These are phyloP conservation scores for Chalcosyrphus nemorum DNA, from an alignment of 2,888 invertebrate species.

Conservation along the genomic window DNA sequence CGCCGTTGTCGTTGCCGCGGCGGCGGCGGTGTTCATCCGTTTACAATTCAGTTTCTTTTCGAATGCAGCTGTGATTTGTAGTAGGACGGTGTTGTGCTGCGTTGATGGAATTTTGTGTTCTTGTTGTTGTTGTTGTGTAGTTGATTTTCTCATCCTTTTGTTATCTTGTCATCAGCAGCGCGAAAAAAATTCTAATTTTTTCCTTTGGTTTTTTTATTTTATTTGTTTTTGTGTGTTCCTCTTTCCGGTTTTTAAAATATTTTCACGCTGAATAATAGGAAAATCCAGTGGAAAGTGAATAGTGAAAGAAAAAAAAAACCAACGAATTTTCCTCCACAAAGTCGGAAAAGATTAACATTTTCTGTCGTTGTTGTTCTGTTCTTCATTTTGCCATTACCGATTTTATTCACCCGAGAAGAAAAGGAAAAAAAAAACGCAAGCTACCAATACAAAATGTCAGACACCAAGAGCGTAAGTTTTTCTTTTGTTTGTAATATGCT, in stretches of 20 bases:
- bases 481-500: constrained; percentile 1
- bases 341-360: constrained; percentile 4
- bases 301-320: constrained; percentile 1
- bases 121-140: constrained; percentile 66
- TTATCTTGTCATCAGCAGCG: constrained; percentile 62
- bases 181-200: constrained; percentile 24
- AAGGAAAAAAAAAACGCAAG: constrained; percentile 28
- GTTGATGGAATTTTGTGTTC: constrained; percentile 65
- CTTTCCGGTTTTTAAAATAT: not conserved
- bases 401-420: constrained; percentile 24
- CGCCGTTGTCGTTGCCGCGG: not conserved
- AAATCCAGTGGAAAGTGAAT: not conserved
- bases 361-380: constrained; percentile 14
- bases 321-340: not conserved
- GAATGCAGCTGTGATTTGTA: constrained; percentile 64
- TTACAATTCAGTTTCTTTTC: constrained; percentile 53
- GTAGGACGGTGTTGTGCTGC: not conserved
- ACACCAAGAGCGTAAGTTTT: constrained; percentile 68
- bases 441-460: constrained; percentile 59
- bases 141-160: constrained; percentile 69
- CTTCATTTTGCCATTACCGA: constrained; percentile 4
- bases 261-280: not conserved
- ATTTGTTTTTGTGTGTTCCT: constrained; percentile 33
- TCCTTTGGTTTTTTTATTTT: constrained; percentile 24
- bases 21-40: no score